Conservation (phyloP, 1,140 invertebrate species). For the Triops cancriformis region DNA sequence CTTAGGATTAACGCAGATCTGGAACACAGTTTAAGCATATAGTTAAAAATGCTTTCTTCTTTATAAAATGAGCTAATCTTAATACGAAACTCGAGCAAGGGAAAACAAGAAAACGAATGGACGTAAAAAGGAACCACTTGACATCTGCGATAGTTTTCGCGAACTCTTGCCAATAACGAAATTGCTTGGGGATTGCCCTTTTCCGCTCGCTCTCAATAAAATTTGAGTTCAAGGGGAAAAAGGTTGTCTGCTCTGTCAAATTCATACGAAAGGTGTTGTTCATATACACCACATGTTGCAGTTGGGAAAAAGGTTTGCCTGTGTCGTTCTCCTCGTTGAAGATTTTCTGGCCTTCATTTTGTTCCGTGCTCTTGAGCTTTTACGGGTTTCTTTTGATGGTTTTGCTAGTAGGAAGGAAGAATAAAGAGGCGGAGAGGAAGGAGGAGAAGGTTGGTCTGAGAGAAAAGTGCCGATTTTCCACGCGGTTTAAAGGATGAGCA, state of each 20-base stretch:
- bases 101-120: neutral
- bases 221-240: too few relatives aligned
- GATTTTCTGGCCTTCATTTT: neutral
- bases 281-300: slow-evolving; percentile 6
- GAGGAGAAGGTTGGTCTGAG: neutral
- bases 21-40: too few relatives aligned
- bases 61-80: neutral
- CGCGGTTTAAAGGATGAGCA: slow-evolving; percentile 12
- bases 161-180: neutral
- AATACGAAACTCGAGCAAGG: neutral
- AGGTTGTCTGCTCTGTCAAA: too few relatives aligned
- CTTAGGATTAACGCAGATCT: too few relatives aligned
- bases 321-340: neutral
- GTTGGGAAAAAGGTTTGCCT: neutral
- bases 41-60: too few relatives aligned
- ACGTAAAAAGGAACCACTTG: neutral
- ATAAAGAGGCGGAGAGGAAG: neutral
- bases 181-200: neutral
- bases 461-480: slow-evolving; percentile 13
- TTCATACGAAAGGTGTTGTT: neutral
- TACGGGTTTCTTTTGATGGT: neutral
- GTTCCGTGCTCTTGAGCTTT: neutral
- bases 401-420: neutral
- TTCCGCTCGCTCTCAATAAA: too few relatives aligned
- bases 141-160: neutral